Evolutionary conservation across 2,888 invertebrate genomes (phyloP).

Genomic region (Steromphala cineraria): DNA sequence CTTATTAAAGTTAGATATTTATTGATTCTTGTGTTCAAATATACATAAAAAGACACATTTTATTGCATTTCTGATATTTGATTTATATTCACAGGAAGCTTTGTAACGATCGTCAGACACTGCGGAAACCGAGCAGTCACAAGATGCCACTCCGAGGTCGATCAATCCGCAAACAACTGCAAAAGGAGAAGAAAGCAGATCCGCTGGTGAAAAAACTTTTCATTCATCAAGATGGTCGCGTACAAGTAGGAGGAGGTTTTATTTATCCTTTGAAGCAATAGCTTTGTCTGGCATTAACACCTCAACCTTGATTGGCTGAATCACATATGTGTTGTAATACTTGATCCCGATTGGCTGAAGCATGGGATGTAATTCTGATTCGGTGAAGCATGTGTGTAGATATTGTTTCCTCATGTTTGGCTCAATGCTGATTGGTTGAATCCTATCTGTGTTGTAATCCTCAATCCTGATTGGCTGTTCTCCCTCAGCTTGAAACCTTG

Average conservation of each 20-base stretch:
- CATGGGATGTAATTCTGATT: neutral
- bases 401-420: too few relatives aligned
- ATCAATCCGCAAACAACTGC: conserved; percentile 58
- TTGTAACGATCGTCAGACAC: conserved; percentile 65
- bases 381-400: neutral
- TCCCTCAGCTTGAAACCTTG: too few relatives aligned
- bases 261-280: neutral
- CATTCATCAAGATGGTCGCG: neutral
- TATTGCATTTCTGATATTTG: neutral
- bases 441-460: too few relatives aligned
- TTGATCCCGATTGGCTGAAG: neutral
- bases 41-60: neutral
- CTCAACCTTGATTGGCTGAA: neutral
- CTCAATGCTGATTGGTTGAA: neutral
- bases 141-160: conserved; percentile 68
- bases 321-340: neutral
- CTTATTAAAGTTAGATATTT: too few relatives aligned
- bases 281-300: neutral
- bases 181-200: conserved; percentile 55
- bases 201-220: conserved; percentile 43
- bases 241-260: neutral
- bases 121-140: conserved; percentile 72
- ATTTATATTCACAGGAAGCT: conserved; percentile 52
- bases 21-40: neutral
- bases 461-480: too few relatives aligned